These are phyloP conservation scores for Spilosoma lubricipeda DNA, from an alignment of 2,888 invertebrate species.

Conservation along the genomic window DNA sequence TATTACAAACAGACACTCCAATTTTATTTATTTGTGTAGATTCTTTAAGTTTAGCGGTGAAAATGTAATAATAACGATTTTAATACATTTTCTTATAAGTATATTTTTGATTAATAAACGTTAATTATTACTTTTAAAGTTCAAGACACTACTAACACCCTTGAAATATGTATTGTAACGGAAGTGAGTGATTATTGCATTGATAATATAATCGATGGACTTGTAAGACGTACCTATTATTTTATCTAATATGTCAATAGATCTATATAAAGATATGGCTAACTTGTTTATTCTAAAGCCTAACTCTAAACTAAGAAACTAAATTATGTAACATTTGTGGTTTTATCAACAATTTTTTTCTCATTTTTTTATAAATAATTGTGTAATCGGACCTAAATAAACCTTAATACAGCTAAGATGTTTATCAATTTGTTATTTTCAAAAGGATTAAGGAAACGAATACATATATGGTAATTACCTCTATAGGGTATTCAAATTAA, in stretches of 20 bases:
- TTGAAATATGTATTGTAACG: slow-evolving; percentile 8
- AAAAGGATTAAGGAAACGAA: background rate
- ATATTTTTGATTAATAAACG: slow-evolving; percentile 4
- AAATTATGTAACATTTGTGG: background rate
- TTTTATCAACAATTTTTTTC: background rate
- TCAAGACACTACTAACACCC: slow-evolving; percentile 1
- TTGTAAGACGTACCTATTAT: background rate
- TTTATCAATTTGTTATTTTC: background rate
- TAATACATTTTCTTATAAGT: background rate
- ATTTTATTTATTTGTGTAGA: too few species aligned
- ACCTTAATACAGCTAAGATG: background rate
- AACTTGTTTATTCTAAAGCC: background rate
- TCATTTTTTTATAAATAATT: background rate
- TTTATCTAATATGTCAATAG: background rate
- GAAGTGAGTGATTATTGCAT: slow-evolving; percentile 5
- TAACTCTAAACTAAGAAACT: background rate
- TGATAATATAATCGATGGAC: background rate
- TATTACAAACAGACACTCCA: too few species aligned
- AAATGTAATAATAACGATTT: too few species aligned
- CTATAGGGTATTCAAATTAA: background rate
- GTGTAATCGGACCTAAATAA: background rate
- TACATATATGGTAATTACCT: background rate
- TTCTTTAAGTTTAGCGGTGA: too few species aligned
- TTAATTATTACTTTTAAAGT: background rate
- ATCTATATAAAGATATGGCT: background rate